A percentile compares a stretch with the other conserved stretches of the same genome.
phyloP scores from a whole-genome alignment of 1,140 invertebrate species.

The Cydia amplana region DNA sequence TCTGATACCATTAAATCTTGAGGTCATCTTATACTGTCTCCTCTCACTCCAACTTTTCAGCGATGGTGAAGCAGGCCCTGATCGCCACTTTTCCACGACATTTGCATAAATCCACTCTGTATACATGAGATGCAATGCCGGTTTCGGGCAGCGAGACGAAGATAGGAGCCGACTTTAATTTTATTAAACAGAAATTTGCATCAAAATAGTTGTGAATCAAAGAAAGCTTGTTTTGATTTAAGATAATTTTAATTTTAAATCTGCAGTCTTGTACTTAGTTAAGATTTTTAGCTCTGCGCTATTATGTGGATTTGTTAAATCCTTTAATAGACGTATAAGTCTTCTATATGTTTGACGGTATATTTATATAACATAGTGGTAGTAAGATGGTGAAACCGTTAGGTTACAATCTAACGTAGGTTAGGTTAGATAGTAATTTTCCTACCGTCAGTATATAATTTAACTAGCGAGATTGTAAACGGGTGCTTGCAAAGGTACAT shows the following conservation, averaged over 20 bases:
- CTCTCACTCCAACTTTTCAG: not conserved
- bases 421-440: no score
- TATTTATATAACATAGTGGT: no score
- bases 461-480: no score
- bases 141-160: not conserved
- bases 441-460: no score
- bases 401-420: no score
- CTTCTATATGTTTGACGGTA: no score
- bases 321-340: no score
- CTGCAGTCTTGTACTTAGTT: not conserved
- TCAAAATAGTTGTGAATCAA: not conserved
- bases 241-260: not conserved
- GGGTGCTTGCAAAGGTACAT: no score
- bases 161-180: not conserved
- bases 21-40: not conserved
- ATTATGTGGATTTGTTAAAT: no score
- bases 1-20: not conserved
- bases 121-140: constrained; percentile 26
- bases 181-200: constrained; percentile 12
- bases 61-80: not conserved
- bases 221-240: not conserved
- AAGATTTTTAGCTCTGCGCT: not conserved
- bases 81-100: constrained; percentile 12
- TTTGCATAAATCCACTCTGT: constrained; percentile 32
- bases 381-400: no score